These are phyloP conservation scores for Smithornis capensis DNA, from an alignment of 2,113 vertebrate genomes.

Conservation along the genomic window DNA sequence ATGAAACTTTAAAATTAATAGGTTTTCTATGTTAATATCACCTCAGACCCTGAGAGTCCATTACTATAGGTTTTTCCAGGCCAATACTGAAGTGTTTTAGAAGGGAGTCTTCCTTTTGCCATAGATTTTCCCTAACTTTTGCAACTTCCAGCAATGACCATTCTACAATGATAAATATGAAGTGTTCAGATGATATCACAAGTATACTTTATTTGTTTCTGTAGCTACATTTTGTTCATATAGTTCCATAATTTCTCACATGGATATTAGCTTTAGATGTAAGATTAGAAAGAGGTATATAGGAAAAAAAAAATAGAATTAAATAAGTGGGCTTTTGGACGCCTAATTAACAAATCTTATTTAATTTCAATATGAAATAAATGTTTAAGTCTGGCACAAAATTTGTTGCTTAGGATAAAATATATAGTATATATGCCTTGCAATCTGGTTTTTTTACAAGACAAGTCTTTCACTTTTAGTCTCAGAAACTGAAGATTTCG, in stretches of 20 bases:
- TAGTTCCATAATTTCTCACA: not conserved
- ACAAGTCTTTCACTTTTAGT: not conserved
- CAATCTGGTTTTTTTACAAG: not conserved
- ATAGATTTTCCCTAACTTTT: not conserved
- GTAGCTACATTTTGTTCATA: not conserved
- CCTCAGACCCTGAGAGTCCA: not conserved
- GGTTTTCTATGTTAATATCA: not conserved
- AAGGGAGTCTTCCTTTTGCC: not conserved
- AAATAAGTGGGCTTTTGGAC: not conserved
- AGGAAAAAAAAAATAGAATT: not conserved
- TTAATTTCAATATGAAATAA: not conserved
- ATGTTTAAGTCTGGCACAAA: not conserved
- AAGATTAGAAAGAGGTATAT: not conserved
- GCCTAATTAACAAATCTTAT: not conserved
- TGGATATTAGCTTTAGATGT: not conserved
- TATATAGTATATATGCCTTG: not conserved
- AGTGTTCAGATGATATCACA: not conserved
- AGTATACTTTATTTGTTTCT: not conserved
- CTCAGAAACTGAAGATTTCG: not conserved
- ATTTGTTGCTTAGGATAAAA: not conserved
- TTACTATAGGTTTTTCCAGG: not conserved
- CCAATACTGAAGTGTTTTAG: not conserved
- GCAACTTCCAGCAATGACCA: not conserved
- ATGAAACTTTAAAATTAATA: not conserved
- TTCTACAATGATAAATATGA: not conserved